Conservation (phyloP, 2,888 invertebrate species). For the Shargacucullia verbasci region DNA sequence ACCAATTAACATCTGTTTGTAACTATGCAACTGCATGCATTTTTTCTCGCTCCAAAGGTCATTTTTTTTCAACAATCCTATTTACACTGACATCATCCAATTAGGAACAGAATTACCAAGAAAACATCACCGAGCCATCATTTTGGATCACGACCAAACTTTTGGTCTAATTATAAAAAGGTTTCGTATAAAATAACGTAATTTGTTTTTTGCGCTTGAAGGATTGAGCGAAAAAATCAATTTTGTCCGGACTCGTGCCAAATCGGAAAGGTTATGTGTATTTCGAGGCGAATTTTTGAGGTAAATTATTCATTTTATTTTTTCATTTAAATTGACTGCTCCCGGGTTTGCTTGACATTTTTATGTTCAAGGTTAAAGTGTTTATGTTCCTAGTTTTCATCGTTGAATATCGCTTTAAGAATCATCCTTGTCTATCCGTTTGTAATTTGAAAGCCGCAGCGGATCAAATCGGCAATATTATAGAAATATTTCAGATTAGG, state of each 20-base stretch:
- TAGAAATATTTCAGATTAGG: too few relatives aligned
- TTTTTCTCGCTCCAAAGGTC: conserved; percentile 48
- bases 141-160: conserved; percentile 64
- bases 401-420: too few relatives aligned
- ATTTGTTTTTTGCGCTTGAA: conserved; percentile 78
- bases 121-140: conserved; percentile 59
- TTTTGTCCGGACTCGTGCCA: conserved; percentile 78
- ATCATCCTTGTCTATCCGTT: too few relatives aligned
- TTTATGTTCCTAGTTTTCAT: too few relatives aligned
- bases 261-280: conserved; percentile 55
- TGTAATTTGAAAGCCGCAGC: too few relatives aligned
- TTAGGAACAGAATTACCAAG: conserved; percentile 71
- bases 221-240: conserved; percentile 78
- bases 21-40: conserved; percentile 48
- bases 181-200: conserved; percentile 69
- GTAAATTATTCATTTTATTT: conserved; percentile 22
- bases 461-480: too few relatives aligned
- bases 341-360: not conserved
- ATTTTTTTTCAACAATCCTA: conserved; percentile 51
- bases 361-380: too few relatives aligned
- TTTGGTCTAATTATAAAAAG: conserved; percentile 78
- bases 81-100: conserved; percentile 78
- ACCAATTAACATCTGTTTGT: conserved; percentile 53
- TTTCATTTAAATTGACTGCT: conserved; percentile 3
- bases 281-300: conserved; percentile 46